phyloP scores from a whole-genome alignment of 1,140 invertebrate genomes.

The Bombus balteatus region DNA sequence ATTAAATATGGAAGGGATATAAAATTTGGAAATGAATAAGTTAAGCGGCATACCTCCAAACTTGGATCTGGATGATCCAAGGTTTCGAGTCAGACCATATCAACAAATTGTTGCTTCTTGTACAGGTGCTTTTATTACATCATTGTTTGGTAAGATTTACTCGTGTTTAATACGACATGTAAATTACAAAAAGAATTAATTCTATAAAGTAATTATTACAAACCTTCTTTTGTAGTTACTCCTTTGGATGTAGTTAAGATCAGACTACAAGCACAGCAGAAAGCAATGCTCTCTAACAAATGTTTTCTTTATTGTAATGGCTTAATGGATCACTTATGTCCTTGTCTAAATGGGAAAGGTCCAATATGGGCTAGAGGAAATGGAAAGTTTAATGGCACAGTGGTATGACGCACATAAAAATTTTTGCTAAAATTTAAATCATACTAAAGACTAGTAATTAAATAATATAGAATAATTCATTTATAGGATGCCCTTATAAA shows the following conservation, averaged over 20 bases:
- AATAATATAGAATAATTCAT: conserved; percentile 1
- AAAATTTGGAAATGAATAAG: conserved; percentile 49
- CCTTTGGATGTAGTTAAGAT: conserved; percentile 99
- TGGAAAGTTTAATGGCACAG: conserved; percentile 93
- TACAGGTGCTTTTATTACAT: conserved; percentile 94
- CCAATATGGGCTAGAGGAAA: conserved; percentile 87
- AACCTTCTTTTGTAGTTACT: conserved; percentile 89
- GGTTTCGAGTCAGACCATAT: conserved; percentile 90
- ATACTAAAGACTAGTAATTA: background rate
- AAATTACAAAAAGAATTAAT: background rate
- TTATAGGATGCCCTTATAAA: conserved; percentile 97
- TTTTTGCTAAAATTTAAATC: background rate
- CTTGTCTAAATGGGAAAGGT: conserved; percentile 87
- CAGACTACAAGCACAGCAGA: conserved; percentile 96
- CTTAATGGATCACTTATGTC: conserved; percentile 99
- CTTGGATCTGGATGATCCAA: conserved; percentile 86
- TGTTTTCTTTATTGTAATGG: conserved; percentile 99
- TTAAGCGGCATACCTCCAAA: conserved; percentile 45
- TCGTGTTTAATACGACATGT: conserved; percentile 15
- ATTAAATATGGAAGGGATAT: background rate
- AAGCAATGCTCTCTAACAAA: conserved; percentile 90
- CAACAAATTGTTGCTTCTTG: conserved; percentile 96
- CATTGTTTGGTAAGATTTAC: conserved; percentile 88
- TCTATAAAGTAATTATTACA: background rate
- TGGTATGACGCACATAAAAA: conserved; percentile 84